These are phyloP conservation scores for Noctua comes DNA, from an alignment of 2,888 invertebrate genomes.

Conservation along the genomic window DNA sequence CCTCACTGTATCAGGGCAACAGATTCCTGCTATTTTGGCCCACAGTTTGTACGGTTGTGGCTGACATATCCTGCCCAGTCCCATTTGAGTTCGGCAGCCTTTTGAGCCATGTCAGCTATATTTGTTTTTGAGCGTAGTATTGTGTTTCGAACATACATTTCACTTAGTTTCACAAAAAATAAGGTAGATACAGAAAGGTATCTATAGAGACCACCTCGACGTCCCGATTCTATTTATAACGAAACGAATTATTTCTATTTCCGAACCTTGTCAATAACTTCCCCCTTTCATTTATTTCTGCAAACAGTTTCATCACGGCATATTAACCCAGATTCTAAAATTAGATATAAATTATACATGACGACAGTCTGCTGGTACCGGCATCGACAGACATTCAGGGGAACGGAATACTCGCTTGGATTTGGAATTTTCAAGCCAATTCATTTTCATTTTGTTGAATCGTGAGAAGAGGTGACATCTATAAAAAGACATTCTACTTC, in stretches of 20 bases:
- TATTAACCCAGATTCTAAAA: conserved; percentile 54
- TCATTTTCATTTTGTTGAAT: conserved; percentile 4
- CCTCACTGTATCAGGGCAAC: no score
- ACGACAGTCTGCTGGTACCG: conserved; percentile 19
- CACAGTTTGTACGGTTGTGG: no score
- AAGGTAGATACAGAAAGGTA: neutral
- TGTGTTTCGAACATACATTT: no score
- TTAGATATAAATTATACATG: conserved; percentile 47
- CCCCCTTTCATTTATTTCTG: conserved; percentile 24
- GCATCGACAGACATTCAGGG: conserved; percentile 13
- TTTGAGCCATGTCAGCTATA: no score
- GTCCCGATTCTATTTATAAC: conserved; percentile 14
- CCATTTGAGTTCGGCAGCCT: no score
- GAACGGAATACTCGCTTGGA: neutral
- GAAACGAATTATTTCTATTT: conserved; percentile 18
- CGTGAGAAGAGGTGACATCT: neutral
- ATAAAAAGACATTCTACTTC: neutral
- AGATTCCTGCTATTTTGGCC: no score
- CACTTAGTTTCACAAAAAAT: neutral
- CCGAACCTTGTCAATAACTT: conserved; percentile 4
- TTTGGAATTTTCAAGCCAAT: conserved; percentile 8
- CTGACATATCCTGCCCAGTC: no score
- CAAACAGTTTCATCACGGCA: conserved; percentile 54
- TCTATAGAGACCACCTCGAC: neutral
- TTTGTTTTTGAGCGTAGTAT: no score